Evolutionary conservation across 2,113 vertebrate genomes (phyloP).

Genomic region (Pavo muticus): DNA sequence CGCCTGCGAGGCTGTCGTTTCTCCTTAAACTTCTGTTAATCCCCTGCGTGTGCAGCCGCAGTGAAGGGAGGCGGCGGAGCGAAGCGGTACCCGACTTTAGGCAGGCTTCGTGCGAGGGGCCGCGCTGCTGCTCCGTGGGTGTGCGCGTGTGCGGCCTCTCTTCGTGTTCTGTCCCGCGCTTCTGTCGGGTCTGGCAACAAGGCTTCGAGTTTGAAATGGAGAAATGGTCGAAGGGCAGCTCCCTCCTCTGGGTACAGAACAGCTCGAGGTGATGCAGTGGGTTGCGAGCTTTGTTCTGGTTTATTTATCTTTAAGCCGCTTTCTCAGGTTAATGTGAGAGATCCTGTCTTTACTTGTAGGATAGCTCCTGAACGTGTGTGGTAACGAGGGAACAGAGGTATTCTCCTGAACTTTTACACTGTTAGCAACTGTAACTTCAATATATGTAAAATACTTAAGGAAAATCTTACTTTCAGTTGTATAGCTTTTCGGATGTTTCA

Average conservation of each 20-base stretch:
- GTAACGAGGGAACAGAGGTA: background rate
- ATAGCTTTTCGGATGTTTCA: fast-evolving
- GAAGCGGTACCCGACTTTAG: background rate
- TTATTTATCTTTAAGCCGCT: background rate
- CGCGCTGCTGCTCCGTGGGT: background rate
- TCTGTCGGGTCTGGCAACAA: background rate
- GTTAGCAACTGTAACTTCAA: background rate
- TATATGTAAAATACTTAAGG: background rate
- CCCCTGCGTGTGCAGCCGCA: no score
- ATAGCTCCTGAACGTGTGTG: background rate
- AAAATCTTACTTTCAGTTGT: fast-evolving
- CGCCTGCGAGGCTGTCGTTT: background rate
- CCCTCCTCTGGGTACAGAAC: fast-evolving
- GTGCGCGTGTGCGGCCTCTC: fast-evolving
- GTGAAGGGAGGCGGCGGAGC: no score
- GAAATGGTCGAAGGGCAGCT: background rate
- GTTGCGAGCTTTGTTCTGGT: background rate
- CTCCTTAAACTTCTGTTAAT: fast-evolving
- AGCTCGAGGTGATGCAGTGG: background rate
- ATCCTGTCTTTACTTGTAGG: background rate
- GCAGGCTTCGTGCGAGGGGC: no score
- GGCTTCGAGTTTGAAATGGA: background rate
- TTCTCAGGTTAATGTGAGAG: background rate
- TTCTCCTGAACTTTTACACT: background rate
- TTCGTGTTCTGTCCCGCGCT: fast-evolving